Percentiles rank a stretch among this genome's conserved stretches.
Conservation (phyloP, 2,888 invertebrate species). For the Mythimna pallens region DNA sequence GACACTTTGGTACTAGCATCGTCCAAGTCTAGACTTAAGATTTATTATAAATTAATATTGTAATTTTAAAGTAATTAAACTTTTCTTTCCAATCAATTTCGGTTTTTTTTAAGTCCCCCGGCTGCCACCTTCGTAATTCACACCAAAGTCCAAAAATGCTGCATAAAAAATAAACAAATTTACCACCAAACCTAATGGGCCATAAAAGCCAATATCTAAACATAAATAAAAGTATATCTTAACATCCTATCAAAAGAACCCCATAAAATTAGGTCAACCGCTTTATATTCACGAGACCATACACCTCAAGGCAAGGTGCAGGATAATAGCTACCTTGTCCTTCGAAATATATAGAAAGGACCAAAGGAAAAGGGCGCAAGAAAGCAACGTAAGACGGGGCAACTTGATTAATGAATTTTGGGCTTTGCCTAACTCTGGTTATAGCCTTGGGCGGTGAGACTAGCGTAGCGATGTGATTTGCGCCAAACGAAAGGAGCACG, state of each 20-base stretch:
- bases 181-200: not conserved
- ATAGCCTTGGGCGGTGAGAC: not conserved
- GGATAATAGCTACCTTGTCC: constrained; percentile 44
- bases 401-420: constrained; percentile 48
- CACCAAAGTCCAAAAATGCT: not conserved
- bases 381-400: constrained; percentile 36
- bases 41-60: too few relatives aligned
- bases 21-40: too few relatives aligned
- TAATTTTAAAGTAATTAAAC: too few relatives aligned
- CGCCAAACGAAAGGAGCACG: not conserved
- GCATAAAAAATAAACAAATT: not conserved
- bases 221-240: not conserved
- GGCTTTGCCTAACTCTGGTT: not conserved
- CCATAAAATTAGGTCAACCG: constrained; percentile 43
- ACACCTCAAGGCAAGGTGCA: constrained; percentile 57
- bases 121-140: too few relatives aligned
- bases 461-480: not conserved
- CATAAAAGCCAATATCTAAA: not conserved
- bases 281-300: constrained; percentile 54
- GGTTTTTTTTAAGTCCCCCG: too few relatives aligned
- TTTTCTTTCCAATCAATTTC: too few relatives aligned
- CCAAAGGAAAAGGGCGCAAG: constrained; percentile 30
- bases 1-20: too few relatives aligned
- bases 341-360: constrained; percentile 40
- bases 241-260: constrained; percentile 18